phyloP scores from a whole-genome alignment of 2,888 invertebrate genomes.

The Fragum fragum region DNA sequence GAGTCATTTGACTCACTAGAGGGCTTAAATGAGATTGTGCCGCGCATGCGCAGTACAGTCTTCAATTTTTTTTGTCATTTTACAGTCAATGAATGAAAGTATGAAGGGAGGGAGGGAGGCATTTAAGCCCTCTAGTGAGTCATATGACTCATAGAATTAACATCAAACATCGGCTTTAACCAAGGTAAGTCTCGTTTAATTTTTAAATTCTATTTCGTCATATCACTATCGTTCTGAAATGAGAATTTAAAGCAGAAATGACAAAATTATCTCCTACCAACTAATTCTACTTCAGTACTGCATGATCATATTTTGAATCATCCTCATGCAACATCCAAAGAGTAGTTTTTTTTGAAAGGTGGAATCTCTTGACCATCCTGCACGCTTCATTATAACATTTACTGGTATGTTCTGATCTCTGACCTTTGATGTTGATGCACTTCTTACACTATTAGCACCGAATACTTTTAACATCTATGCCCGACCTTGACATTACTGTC shows the following conservation, averaged over 20 bases:
- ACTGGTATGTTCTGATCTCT: conserved; percentile 16
- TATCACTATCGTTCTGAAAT: too few species aligned
- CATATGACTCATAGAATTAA: too few species aligned
- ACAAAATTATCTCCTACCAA: conserved; percentile 12
- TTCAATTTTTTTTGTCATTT: too few species aligned
- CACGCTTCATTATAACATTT: conserved; percentile 16
- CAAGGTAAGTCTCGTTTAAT: too few species aligned
- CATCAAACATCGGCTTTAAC: too few species aligned
- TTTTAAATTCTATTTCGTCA: too few species aligned
- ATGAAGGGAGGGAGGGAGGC: too few species aligned
- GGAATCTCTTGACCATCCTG: conserved; percentile 15
- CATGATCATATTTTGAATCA: conserved; percentile 17
- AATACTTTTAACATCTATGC: conserved; percentile 24
- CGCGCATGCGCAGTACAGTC: too few species aligned
- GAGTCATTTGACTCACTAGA: too few species aligned
- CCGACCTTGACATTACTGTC: conserved; percentile 17
- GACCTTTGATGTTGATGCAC: conserved; percentile 26
- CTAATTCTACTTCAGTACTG: conserved; percentile 6
- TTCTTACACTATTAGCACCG: conserved; percentile 25
- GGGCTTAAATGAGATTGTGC: too few species aligned
- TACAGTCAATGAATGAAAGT: too few species aligned
- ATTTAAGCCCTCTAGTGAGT: too few species aligned
- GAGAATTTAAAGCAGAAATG: conserved; percentile 14
- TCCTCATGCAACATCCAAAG: neutral
- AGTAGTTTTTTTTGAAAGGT: conserved; percentile 18